These are phyloP conservation scores for Yoshiicerus persimilis DNA, from an alignment of 1,140 invertebrate genomes.

Conservation along the genomic window DNA sequence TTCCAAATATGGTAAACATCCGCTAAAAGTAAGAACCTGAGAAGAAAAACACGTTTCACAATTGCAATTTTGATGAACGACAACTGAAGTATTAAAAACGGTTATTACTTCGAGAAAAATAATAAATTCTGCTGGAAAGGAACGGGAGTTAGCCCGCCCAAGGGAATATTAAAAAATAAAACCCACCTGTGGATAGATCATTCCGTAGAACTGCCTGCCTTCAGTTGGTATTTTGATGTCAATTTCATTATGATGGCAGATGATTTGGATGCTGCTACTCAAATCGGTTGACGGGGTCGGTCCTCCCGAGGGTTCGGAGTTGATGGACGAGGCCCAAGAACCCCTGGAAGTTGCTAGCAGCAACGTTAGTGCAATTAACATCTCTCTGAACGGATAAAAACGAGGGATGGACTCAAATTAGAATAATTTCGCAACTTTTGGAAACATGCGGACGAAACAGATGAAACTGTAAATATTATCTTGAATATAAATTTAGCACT, in stretches of 20 bases:
- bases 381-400: not conserved
- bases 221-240: constrained; percentile 44
- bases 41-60: not conserved
- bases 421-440: not conserved
- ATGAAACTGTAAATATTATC: not conserved
- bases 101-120: too few species aligned
- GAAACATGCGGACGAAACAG: not conserved
- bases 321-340: not conserved
- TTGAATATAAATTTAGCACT: not conserved
- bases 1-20: too few species aligned
- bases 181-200: constrained; percentile 48
- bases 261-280: constrained; percentile 41
- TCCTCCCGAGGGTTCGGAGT: not conserved
- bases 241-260: constrained; percentile 44
- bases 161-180: not conserved
- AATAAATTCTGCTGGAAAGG: not conserved
- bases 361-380: not conserved
- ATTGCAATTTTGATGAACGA: too few species aligned
- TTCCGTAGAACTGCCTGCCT: constrained; percentile 45
- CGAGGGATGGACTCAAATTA: too few species aligned
- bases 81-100: too few species aligned
- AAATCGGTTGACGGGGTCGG: not conserved
- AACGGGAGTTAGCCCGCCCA: not conserved
- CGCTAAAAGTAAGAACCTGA: too few species aligned
- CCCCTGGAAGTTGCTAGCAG: not conserved